These are phyloP conservation scores for Temnothorax nylanderi DNA, from an alignment of 1,140 invertebrate species.

Conservation along the genomic window DNA sequence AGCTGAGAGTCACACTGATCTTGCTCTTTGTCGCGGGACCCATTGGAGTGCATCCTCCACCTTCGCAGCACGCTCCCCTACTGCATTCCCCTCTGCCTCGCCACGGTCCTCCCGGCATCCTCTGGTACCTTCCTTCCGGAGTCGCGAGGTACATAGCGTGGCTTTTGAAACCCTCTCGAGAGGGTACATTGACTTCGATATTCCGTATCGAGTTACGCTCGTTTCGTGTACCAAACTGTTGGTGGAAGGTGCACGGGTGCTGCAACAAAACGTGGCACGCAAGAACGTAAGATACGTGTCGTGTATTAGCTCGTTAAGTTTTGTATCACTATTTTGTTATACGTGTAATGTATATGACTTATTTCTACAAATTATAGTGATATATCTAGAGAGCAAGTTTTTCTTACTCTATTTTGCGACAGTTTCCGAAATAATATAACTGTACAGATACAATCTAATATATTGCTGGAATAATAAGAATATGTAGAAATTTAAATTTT, in stretches of 20 bases:
- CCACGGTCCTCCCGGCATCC: conserved; percentile 57
- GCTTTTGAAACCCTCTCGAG: conserved; percentile 74
- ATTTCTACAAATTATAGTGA: background rate
- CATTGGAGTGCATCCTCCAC: conserved; percentile 79
- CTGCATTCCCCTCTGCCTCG: conserved; percentile 49
- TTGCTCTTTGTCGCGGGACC: conserved; percentile 79
- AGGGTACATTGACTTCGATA: conserved; percentile 78
- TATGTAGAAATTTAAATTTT: background rate
- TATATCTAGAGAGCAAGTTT: background rate
- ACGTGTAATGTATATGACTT: background rate
- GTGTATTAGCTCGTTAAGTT: background rate
- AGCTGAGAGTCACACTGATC: conserved; percentile 81
- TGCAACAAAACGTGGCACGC: conserved; percentile 31
- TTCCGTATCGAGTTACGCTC: conserved; percentile 79
- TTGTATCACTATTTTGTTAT: background rate
- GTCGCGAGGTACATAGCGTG: conserved; percentile 71
- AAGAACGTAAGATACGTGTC: background rate
- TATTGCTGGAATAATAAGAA: background rate
- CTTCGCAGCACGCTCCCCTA: conserved; percentile 40
- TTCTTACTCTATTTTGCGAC: background rate
- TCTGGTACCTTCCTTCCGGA: conserved; percentile 61
- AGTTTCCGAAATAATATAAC: background rate
- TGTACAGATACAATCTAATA: background rate
- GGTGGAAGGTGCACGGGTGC: conserved; percentile 39
- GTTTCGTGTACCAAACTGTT: conserved; percentile 74